Base-by-base conservation (phyloP, 2,888 invertebrate genomes). In the Papilio elwesi region DNA sequence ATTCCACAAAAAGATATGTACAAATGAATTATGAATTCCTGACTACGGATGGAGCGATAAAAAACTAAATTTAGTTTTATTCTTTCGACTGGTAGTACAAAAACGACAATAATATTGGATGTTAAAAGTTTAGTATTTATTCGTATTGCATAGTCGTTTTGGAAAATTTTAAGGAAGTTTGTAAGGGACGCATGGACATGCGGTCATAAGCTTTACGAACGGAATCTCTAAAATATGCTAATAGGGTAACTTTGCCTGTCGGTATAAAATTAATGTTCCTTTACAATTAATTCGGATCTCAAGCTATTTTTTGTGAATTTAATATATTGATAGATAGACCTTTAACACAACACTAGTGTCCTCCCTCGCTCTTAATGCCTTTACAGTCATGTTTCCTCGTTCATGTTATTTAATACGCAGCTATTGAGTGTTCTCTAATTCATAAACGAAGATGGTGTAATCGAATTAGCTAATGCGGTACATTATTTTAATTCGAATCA, bases 31-130 rank as follows among this genome's bases (percentile, higher is more conserved):
- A 49, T 15, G 36, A 55, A 73, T n/a, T 49, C 55, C 57, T 68
- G 38, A 51, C 38, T 12, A 48, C 10, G 13, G 1, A 51, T 51
- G 13, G 36, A 57, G 13, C 12, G 43, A 71, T 51, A 36, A 6
- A n/a, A 53, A 52, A 52, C 51, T n/a, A 62, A n/a, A 15, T 8
- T 52, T 16, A 52, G 10, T 11, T 52, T 76, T 74, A 43, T 63
- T 66, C 74, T 79, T 77, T 78, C 78, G 77, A 77, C 76, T 79
- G 79, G 78, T 87, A 88, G 90, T 91, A 91, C 90, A 91, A 91
- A 90, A 79, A 82, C 80, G 89, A 89, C 89, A 90, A 90, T 90
- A 89, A 88, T 86, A 81, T 83, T 85, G 81, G 80, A 81, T 81
- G 78, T 76, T 74, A 70, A 77, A 76, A 78, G 73, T 78, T 72